phyloP scores from a whole-genome alignment of 2,888 invertebrate genomes.

The Sesamia inferens region DNA sequence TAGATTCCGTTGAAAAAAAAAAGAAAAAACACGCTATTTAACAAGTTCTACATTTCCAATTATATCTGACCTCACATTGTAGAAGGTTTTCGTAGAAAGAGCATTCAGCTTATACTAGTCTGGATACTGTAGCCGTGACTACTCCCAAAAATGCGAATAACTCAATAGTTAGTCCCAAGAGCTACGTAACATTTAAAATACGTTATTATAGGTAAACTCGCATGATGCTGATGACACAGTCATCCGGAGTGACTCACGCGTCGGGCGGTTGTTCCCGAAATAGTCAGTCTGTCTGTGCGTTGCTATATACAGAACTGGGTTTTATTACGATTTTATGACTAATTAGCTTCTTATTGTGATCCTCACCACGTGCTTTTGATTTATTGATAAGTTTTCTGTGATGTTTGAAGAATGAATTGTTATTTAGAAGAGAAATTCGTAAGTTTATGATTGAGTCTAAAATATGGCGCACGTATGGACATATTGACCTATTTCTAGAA shows the following conservation, averaged over 20 bases:
- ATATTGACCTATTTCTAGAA: conserved; percentile 7
- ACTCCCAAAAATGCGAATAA: background rate
- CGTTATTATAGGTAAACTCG: conserved; percentile 60
- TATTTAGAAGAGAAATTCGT: background rate
- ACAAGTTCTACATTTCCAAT: too few relatives aligned
- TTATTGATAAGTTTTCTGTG: conserved; percentile 32
- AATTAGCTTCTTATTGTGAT: conserved; percentile 46
- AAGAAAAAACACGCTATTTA: too few relatives aligned
- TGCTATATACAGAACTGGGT: conserved; percentile 58
- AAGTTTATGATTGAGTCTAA: background rate
- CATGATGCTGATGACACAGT: conserved; percentile 74
- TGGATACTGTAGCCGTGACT: too few relatives aligned
- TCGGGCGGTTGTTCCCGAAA: conserved; percentile 71
- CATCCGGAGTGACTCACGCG: conserved; percentile 70
- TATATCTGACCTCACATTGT: too few relatives aligned
- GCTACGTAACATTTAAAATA: conserved; percentile 51
- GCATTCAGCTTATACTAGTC: too few relatives aligned
- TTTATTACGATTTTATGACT: conserved; percentile 60
- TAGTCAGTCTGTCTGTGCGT: conserved; percentile 72
- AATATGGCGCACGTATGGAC: background rate
- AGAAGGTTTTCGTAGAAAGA: too few relatives aligned
- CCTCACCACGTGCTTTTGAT: conserved; percentile 11
- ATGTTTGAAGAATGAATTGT: conserved; percentile 6
- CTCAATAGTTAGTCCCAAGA: conserved; percentile 22
- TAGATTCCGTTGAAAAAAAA: too few relatives aligned